Evolutionary conservation across 2,797 vertebrate species (phyloP).

Genomic region (Typhlichthys eigenmanni): DNA sequence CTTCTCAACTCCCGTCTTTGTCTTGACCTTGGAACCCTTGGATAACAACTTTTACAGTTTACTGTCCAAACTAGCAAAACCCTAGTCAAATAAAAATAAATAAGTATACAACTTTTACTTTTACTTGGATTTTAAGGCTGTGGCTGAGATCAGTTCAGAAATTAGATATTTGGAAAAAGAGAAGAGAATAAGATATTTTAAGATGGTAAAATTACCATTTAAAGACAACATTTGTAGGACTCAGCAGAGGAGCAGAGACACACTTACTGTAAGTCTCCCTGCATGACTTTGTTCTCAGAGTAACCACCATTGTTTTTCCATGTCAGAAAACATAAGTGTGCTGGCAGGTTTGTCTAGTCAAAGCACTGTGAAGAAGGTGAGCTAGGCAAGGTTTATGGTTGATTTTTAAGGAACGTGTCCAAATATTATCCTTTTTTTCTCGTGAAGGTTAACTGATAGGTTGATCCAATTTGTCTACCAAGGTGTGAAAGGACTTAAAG

Average conservation of each 20-base stretch:
- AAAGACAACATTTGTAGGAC: not conserved
- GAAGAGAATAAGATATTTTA: not conserved
- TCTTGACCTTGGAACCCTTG: not conserved
- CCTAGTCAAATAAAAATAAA: conserved; percentile 11
- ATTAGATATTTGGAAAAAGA: not conserved
- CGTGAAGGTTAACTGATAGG: conserved; percentile 79
- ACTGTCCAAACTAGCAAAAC: conserved; percentile 2
- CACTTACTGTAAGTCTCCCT: not conserved
- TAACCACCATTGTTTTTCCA: not conserved
- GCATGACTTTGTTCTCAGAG: not conserved
- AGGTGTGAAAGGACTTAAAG: conserved; percentile 75
- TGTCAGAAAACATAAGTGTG: conserved; percentile 7
- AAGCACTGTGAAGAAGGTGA: conserved; percentile 24
- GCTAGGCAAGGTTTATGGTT: conserved; percentile 49
- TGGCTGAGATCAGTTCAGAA: not conserved
- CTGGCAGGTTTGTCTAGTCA: conserved; percentile 38
- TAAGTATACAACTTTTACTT: not conserved
- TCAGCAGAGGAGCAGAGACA: not conserved
- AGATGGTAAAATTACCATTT: not conserved
- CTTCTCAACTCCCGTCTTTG: conserved; percentile 7
- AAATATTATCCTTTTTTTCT: conserved; percentile 72
- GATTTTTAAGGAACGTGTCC: conserved; percentile 66
- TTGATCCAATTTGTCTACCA: conserved; percentile 79
- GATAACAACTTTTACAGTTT: not conserved
- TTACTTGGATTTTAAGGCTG: not conserved